Evolutionary conservation across 2,888 invertebrate species (phyloP), one percentile per base, ranked within the genome.

Genomic region (Hermaeophaga mercurialis): DNA sequence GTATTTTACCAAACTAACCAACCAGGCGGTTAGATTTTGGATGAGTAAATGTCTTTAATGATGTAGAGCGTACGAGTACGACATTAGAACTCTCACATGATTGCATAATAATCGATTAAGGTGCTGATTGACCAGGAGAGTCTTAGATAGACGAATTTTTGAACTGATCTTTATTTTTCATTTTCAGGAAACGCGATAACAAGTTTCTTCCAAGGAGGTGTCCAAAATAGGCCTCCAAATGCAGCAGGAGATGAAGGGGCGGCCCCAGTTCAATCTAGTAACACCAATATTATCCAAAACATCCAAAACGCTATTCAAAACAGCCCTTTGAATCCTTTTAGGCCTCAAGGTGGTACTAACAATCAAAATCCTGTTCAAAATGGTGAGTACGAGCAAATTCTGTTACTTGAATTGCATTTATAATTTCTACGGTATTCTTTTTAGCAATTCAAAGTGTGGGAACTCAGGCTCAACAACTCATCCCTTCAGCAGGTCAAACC

Each of bases 221-320:
- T 11, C 14, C 56, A 56, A 15, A 54, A 36, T 9, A 56, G 33
- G 34, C 62, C 64, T 6, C 55, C 57, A 48, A 33, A 52, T 14
- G 24, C 58, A 14, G 45, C 58, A 11, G 59, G 59, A 1, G 62
- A 63, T 24, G 58, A 54, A 33, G 61, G 58, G 9, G 44, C 56
- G 0, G 50, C 46, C 7, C 52, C 59, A 12, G 38, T 52, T 3
- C 19, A 47, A 12, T 19, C 38, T 8, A 39, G 39, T 24, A 53
- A 53, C 14, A 17, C 36, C 1, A 49, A 52, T 24, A 57, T 68
- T 6, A 59, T 65, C 19, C 62, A 64, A 38, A 66, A 61, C 17
- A 66, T 68, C 22, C 64, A 64, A 19, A 66, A 59, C 18, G 68
- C 65, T 6, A 57, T 68, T 45, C 67, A 66, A 48, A 67, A 64